phyloP scores from a whole-genome alignment of 2,888 invertebrate species.

The Micoletzkya japonica region DNA sequence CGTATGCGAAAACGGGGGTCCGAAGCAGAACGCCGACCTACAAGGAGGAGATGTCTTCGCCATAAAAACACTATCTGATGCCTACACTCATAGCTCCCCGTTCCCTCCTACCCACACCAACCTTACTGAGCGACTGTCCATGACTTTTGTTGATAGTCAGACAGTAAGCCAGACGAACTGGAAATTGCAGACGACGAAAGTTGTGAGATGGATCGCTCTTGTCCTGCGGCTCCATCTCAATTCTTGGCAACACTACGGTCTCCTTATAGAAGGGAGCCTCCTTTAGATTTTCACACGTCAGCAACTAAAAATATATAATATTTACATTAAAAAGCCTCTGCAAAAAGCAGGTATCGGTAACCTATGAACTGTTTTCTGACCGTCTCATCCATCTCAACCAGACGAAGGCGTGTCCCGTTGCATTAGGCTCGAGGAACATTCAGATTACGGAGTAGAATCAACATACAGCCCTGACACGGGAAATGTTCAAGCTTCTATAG shows the following conservation, averaged over 20 bases:
- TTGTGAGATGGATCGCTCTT: background rate
- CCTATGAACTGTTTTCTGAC: background rate
- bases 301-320: background rate
- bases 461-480: background rate
- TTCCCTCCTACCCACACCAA: no score
- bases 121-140: background rate
- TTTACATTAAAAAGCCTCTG: background rate
- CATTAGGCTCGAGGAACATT: background rate
- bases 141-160: background rate
- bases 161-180: background rate
- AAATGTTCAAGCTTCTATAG: no score
- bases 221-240: background rate
- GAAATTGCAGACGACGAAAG: background rate
- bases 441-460: background rate
- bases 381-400: background rate
- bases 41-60: no score
- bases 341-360: background rate
- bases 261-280: background rate
- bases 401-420: background rate
- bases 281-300: background rate
- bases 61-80: no score
- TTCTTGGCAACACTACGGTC: background rate
- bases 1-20: no score
- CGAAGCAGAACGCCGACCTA: no score
- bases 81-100: no score